Percentiles rank a stretch among this genome's conserved stretches.
Evolutionary conservation across 2,797 vertebrate genomes (phyloP).

Genomic region (Benthosema pterotum): DNA sequence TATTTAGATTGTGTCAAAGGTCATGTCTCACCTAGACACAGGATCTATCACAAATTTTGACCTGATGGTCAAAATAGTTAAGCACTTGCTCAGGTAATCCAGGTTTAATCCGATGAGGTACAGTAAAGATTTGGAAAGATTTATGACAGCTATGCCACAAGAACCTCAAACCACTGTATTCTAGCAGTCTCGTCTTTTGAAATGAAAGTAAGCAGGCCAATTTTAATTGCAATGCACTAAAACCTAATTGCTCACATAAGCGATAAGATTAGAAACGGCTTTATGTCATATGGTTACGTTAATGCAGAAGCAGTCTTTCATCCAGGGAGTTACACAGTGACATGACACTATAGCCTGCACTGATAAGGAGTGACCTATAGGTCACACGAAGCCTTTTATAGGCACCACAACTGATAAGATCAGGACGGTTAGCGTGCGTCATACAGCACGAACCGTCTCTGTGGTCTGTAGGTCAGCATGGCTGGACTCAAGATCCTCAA

Average conservation of each 20-base stretch:
- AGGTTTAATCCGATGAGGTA: no score
- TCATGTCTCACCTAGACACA: no score
- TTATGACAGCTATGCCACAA: no score
- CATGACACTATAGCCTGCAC: slow-evolving; percentile 26
- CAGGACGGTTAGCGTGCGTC: slow-evolving; percentile 17
- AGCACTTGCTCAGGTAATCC: no score
- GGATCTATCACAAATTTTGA: no score
- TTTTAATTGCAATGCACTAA: no score
- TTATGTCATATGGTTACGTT: neutral
- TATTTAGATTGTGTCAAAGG: no score
- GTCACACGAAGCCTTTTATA: slow-evolving; percentile 9
- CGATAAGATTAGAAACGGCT: slow-evolving; percentile 13
- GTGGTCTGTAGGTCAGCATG: slow-evolving; percentile 13
- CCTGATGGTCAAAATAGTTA: no score
- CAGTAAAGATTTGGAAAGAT: no score
- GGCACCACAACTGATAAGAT: slow-evolving; percentile 45
- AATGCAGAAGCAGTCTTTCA: slow-evolving; percentile 35
- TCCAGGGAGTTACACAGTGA: neutral
- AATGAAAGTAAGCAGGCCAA: no score
- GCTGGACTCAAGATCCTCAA: slow-evolving; percentile 25
- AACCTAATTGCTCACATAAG: slow-evolving; percentile 4
- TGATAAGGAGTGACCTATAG: slow-evolving; percentile 47
- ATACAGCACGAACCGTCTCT: neutral
- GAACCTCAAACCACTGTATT: no score
- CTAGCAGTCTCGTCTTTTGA: no score